Conservation (phyloP, 1,140 invertebrate species). For the Semibalanus balanoides region DNA sequence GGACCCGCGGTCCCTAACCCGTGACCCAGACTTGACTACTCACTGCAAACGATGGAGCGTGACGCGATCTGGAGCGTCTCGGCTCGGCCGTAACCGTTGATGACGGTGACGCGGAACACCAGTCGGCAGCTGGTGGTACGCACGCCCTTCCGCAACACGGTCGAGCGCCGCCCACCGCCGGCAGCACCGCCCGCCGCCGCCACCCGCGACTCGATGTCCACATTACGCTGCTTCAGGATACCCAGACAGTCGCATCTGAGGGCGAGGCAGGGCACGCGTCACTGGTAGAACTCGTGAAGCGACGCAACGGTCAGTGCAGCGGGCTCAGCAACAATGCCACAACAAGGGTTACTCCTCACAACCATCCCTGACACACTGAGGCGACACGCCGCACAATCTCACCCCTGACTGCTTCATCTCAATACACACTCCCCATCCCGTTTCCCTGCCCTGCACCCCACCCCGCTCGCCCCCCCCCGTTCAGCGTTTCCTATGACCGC, state of each 20-base stretch:
- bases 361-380: too few species aligned
- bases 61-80: conserved; percentile 85
- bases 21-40: conserved; percentile 34
- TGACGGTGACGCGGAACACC: conserved; percentile 72
- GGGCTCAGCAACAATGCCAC: too few species aligned
- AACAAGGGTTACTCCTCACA: too few species aligned
- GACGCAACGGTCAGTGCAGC: too few species aligned
- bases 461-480: too few species aligned
- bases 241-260: conserved; percentile 45
- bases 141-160: conserved; percentile 61
- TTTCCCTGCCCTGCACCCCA: too few species aligned
- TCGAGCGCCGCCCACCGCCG: conserved; percentile 47
- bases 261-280: conserved; percentile 21
- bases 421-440: too few species aligned
- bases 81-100: conserved; percentile 48
- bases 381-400: too few species aligned
- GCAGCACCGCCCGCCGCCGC: conserved; percentile 47
- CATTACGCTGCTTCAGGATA: conserved; percentile 79
- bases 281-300: too few species aligned
- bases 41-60: conserved; percentile 88
- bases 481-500: too few species aligned
- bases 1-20: too few species aligned
- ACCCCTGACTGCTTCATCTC: too few species aligned
- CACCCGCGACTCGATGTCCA: conserved; percentile 86
- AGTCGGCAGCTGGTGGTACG: conserved; percentile 89